Conservation (phyloP, 2,888 invertebrate genomes). For the Euplexia lucipara region DNA sequence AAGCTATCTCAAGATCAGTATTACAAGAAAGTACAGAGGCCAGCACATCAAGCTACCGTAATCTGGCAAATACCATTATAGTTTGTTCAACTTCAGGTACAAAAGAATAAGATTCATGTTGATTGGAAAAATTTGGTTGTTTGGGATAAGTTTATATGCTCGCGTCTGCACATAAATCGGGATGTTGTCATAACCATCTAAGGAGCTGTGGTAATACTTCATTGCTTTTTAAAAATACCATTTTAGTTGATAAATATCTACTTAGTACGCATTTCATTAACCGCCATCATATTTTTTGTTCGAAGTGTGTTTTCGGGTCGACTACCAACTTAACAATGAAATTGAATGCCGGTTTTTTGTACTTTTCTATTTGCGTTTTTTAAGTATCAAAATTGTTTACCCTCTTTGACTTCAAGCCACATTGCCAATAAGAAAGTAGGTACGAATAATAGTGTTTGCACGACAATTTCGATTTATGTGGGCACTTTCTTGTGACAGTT, state of each 20-base stretch:
- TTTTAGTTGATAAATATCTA: not conserved
- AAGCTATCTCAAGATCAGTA: slow-evolving; percentile 59
- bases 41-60: too few species aligned
- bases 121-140: too few species aligned
- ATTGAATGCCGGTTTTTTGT: slow-evolving; percentile 14
- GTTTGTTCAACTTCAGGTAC: too few species aligned
- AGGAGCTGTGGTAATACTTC: too few species aligned
- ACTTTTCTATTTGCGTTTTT: not conserved
- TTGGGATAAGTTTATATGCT: too few species aligned
- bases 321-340: not conserved
- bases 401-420: not conserved
- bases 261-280: not conserved
- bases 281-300: not conserved
- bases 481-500: slow-evolving; percentile 58
- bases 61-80: too few species aligned
- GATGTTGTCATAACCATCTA: slow-evolving; percentile 5
- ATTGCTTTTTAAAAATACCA: slow-evolving; percentile 15
- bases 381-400: slow-evolving; percentile 13
- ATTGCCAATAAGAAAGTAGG: not conserved
- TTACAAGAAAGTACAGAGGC: slow-evolving; percentile 58
- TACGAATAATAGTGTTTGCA: not conserved
- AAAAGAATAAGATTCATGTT: too few species aligned
- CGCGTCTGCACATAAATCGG: not conserved
- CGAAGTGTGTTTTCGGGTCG: slow-evolving; percentile 11
- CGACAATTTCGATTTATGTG: slow-evolving; percentile 26